A percentile compares a stretch with the other conserved stretches of the same genome.
phyloP scores from a whole-genome alignment of 2,888 invertebrate genomes.

The Trachelus troglodyta region DNA sequence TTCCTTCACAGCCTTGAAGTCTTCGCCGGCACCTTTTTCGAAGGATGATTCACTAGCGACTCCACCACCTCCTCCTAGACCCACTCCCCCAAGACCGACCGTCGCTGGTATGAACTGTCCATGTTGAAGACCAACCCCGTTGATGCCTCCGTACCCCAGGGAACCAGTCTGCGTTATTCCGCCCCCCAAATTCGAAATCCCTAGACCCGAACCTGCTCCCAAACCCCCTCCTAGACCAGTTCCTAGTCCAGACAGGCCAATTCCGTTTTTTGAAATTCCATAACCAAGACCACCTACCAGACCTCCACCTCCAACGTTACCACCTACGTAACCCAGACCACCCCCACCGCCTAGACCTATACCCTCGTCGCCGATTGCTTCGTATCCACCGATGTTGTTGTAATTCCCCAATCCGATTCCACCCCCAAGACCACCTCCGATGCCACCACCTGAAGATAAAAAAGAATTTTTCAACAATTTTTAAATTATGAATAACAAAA shows the following conservation, averaged over 20 bases:
- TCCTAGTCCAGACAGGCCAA: conserved; percentile 19
- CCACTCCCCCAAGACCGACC: conserved; percentile 20
- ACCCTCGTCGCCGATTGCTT: conserved; percentile 1
- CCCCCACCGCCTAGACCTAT: conserved; percentile 13
- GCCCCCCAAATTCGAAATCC: conserved; percentile 1
- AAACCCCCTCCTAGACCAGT: conserved; percentile 12
- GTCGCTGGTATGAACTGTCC: conserved; percentile 19
- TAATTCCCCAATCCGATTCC: conserved; percentile 5
- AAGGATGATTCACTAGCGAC: conserved; percentile 22
- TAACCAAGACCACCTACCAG: conserved; percentile 10
- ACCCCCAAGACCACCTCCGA: conserved; percentile 24
- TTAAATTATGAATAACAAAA: neutral
- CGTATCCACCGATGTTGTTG: conserved; percentile 15
- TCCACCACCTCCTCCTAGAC: conserved; percentile 18
- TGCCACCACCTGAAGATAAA: neutral
- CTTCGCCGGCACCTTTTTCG: conserved; percentile 34
- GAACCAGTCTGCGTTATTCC: conserved; percentile 13
- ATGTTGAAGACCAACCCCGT: conserved; percentile 18
- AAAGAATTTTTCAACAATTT: neutral
- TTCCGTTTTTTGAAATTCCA: conserved; percentile 18
- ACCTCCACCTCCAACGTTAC: neutral
- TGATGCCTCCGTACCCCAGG: conserved; percentile 5
- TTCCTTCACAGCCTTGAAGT: conserved; percentile 38
- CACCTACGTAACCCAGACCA: conserved; percentile 13
- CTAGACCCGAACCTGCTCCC: conserved; percentile 1